A percentile compares a stretch with the other conserved stretches of the same genome.
phyloP scores from a whole-genome alignment of 2,113 vertebrate species.

The Todiramphus chloris region DNA sequence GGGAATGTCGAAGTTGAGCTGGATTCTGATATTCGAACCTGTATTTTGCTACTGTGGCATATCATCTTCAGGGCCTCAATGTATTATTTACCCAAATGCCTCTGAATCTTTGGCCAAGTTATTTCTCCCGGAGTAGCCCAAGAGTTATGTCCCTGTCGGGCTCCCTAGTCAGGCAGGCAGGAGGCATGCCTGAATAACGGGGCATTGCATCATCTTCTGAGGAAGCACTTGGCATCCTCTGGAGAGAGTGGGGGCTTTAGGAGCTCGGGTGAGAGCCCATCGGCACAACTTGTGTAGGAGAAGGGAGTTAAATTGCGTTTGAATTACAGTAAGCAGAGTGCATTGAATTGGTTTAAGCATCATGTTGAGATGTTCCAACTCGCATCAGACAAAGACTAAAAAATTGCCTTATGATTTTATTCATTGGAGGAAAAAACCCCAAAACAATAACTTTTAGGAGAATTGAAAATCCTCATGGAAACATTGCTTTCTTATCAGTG shows the following conservation, averaged over 20 bases:
- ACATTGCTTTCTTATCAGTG: neutral
- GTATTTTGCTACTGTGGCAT: neutral
- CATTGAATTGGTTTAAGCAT: neutral
- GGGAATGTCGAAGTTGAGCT: neutral
- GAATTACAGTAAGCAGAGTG: neutral
- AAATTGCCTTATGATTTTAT: neutral
- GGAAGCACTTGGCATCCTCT: neutral
- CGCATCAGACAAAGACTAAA: neutral
- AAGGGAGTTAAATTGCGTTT: neutral
- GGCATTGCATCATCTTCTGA: neutral
- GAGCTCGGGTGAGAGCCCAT: neutral
- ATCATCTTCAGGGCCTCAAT: accelerated
- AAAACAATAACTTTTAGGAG: neutral
- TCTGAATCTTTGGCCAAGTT: neutral
- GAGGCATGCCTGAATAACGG: neutral
- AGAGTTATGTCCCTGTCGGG: neutral
- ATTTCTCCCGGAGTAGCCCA: neutral
- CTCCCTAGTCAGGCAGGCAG: neutral
- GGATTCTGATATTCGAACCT: neutral
- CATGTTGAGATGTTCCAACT: neutral
- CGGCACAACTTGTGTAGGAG: neutral
- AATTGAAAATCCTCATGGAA: neutral
- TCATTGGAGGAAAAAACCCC: neutral
- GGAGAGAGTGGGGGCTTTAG: neutral
- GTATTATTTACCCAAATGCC: neutral